phyloP scores from a whole-genome alignment of 2,113 vertebrate species.

The Thamnophis sirtalis region DNA sequence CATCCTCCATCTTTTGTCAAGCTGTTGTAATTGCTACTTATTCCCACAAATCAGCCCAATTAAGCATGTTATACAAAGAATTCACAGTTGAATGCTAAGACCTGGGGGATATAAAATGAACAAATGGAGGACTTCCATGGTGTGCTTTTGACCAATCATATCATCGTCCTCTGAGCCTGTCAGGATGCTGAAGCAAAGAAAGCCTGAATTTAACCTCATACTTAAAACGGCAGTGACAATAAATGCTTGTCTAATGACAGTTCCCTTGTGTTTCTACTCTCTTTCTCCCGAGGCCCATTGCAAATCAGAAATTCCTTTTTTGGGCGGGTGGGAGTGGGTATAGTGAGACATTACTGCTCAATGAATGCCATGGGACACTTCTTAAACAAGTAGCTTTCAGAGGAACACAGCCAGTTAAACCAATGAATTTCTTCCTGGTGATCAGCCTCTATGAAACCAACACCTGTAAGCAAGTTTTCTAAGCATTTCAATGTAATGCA shows the following conservation, averaged over 20 bases:
- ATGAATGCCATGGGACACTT: constrained; percentile 60
- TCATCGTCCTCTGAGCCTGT: constrained; percentile 52
- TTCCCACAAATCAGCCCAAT: constrained; percentile 41
- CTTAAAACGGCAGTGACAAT: constrained; percentile 56
- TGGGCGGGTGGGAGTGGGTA: constrained; percentile 61
- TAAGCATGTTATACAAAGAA: constrained; percentile 41
- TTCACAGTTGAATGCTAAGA: constrained; percentile 36
- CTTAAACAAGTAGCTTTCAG: constrained; percentile 62
- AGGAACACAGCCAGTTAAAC: constrained; percentile 61
- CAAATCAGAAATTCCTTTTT: constrained; percentile 65
- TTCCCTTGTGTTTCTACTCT: constrained; percentile 60
- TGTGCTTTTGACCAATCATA: constrained; percentile 51
- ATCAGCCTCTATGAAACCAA: constrained; percentile 51
- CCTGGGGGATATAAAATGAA: constrained; percentile 19
- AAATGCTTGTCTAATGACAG: constrained; percentile 54
- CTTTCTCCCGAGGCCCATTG: constrained; percentile 57
- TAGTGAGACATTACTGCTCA: constrained; percentile 61
- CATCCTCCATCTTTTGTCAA: constrained; percentile 31
- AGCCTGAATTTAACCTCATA: constrained; percentile 50
- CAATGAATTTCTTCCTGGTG: constrained; percentile 57
- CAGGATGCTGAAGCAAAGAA: constrained; percentile 39
- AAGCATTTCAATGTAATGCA: constrained; percentile 21
- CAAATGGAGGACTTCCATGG: constrained; percentile 31
- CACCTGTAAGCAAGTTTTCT: constrained; percentile 48
- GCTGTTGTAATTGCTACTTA: constrained; percentile 32